A percentile compares a stretch with the other conserved stretches of the same genome.
phyloP scores from a whole-genome alignment of 2,113 vertebrate species.

The Scolopax mira region DNA sequence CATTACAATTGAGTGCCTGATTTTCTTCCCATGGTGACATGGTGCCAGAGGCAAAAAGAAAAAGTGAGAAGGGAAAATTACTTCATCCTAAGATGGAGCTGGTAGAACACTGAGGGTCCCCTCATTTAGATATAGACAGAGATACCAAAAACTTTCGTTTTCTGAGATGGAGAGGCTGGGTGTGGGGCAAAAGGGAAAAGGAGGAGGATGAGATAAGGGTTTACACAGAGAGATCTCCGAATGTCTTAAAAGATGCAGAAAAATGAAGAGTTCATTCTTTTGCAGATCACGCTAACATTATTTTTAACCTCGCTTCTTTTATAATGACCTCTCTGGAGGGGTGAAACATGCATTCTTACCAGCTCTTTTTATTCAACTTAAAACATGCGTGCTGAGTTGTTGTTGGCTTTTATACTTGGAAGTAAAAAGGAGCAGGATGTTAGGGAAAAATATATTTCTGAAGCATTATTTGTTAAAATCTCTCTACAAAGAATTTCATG shows the following conservation, averaged over 20 bases:
- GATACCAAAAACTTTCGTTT: neutral
- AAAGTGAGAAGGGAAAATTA: neutral
- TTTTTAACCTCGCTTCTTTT: slow-evolving; percentile 55
- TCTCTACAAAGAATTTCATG: neutral
- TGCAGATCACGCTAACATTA: slow-evolving; percentile 3
- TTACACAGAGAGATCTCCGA: neutral
- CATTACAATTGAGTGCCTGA: neutral
- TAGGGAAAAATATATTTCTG: slow-evolving; percentile 27
- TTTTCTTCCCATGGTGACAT: neutral
- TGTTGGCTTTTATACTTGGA: slow-evolving; percentile 41
- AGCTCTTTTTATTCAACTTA: slow-evolving; percentile 24
- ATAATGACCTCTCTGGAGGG: slow-evolving; percentile 40
- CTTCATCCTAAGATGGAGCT: neutral
- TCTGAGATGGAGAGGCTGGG: neutral
- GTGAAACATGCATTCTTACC: slow-evolving; percentile 27
- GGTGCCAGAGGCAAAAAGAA: neutral
- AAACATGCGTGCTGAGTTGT: slow-evolving; percentile 45
- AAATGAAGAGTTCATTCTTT: slow-evolving; percentile 9
- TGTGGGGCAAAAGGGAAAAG: neutral
- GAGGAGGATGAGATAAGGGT: neutral
- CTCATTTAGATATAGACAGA: neutral
- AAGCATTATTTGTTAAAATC: slow-evolving; percentile 52
- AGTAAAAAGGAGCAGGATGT: slow-evolving; percentile 5
- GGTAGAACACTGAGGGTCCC: neutral
- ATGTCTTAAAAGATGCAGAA: slow-evolving; percentile 26